Conservation (phyloP, 2,113 vertebrate genomes). For the Pygoscelis adeliae region DNA sequence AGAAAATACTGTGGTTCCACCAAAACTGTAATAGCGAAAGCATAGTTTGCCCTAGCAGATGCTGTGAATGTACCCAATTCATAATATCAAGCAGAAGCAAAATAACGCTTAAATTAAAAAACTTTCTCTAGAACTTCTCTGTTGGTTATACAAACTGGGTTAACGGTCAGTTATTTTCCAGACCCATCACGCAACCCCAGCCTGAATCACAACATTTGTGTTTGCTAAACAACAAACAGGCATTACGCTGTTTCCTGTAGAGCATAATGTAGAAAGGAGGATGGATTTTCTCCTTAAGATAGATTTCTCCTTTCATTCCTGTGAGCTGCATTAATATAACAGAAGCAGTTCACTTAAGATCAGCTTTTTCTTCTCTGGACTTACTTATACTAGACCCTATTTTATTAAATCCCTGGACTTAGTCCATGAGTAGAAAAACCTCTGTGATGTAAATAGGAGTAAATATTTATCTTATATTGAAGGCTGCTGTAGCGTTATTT, state of each 20-base stretch:
- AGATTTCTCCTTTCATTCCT: neutral
- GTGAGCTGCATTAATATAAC: neutral
- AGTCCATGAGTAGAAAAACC: neutral
- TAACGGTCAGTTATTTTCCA: neutral
- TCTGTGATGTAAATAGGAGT: neutral
- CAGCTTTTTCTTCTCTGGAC: neutral
- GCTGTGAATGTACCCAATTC: neutral
- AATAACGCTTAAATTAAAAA: neutral
- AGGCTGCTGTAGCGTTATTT: neutral
- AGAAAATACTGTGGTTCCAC: neutral
- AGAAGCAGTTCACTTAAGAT: neutral
- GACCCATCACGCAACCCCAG: neutral
- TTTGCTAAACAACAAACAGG: neutral
- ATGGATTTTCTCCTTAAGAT: neutral
- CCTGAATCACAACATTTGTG: neutral
- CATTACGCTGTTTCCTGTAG: neutral
- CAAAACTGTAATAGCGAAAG: neutral
- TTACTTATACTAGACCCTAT: neutral
- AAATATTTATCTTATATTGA: conserved; percentile 21
- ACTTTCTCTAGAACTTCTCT: neutral
- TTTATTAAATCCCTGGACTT: neutral
- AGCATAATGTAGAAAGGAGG: neutral
- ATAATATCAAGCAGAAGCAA: neutral
- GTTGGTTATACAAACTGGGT: neutral
- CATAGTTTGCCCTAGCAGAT: neutral